Evolutionary conservation across 2,888 invertebrate genomes (phyloP).

Genomic region (Steromphala cineraria): DNA sequence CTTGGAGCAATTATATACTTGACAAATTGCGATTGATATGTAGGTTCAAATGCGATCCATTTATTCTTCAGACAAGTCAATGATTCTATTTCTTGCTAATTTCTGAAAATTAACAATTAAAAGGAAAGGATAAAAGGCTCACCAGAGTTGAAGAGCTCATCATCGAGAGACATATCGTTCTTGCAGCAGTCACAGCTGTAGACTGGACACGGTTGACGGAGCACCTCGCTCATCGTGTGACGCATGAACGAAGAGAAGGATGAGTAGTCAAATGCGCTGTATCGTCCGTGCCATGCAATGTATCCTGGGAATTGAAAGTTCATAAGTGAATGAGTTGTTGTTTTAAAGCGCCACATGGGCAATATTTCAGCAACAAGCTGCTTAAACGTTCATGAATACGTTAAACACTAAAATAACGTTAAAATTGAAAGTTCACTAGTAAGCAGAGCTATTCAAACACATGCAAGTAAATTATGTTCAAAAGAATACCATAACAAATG

Average conservation of each 20-base stretch:
- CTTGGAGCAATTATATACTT: too few species aligned
- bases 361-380: background rate
- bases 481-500: background rate
- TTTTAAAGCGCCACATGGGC: too few species aligned
- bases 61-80: too few species aligned
- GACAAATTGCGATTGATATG: too few species aligned
- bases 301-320: slow-evolving; percentile 61
- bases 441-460: background rate
- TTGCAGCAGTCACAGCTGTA: slow-evolving; percentile 62
- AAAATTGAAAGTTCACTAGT: too few species aligned
- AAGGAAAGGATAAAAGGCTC: background rate
- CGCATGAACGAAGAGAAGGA: slow-evolving; percentile 70
- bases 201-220: slow-evolving; percentile 57
- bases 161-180: slow-evolving; percentile 59
- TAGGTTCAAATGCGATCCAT: too few species aligned
- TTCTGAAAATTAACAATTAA: too few species aligned
- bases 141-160: slow-evolving; percentile 43
- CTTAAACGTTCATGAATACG: too few species aligned
- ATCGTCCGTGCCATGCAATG: slow-evolving; percentile 74
- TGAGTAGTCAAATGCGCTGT: slow-evolving; percentile 71
- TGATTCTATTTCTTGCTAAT: too few species aligned
- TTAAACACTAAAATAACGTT: too few species aligned
- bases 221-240: slow-evolving; percentile 67
- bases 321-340: too few species aligned
- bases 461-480: background rate